Evolutionary conservation across 1,140 invertebrate genomes (phyloP).

Genomic region (Anoplophora glabripennis): DNA sequence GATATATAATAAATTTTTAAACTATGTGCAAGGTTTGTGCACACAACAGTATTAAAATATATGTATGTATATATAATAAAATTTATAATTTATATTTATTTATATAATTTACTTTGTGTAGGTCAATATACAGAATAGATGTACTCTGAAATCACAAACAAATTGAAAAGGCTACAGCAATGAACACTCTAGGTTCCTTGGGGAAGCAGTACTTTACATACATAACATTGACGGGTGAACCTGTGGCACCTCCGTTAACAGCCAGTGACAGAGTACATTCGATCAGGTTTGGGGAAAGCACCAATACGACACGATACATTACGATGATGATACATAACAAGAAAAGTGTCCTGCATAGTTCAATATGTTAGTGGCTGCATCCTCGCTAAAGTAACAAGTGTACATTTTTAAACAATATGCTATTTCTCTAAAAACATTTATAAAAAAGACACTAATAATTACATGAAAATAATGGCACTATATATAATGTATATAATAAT

Average conservation of each 20-base stretch:
- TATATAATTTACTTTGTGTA: slow-evolving; percentile 44
- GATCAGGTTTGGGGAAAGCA: slow-evolving; percentile 41
- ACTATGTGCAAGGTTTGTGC: slow-evolving; percentile 50
- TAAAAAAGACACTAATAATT: slow-evolving; percentile 47
- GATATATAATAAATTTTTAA: slow-evolving; percentile 41
- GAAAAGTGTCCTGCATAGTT: slow-evolving; percentile 20
- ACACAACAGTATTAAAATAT: slow-evolving; percentile 52
- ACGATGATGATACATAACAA: slow-evolving; percentile 16
- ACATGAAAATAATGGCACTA: slow-evolving; percentile 49
- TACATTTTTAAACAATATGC: slow-evolving; percentile 48
- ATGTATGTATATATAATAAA: slow-evolving; percentile 45
- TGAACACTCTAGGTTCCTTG: slow-evolving; percentile 49
- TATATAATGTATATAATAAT: slow-evolving; percentile 23
- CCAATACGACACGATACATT: slow-evolving; percentile 37
- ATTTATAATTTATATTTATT: slow-evolving; percentile 38
- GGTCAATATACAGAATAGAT: slow-evolving; percentile 47
- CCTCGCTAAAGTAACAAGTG: slow-evolving; percentile 49
- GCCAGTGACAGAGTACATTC: slow-evolving; percentile 45
- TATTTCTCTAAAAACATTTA: slow-evolving; percentile 48
- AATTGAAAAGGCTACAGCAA: slow-evolving; percentile 49
- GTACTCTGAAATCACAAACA: slow-evolving; percentile 46
- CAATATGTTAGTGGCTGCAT: slow-evolving; percentile 44
- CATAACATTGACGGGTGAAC: slow-evolving; percentile 37
- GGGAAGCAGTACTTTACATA: slow-evolving; percentile 46
- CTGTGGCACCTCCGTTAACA: slow-evolving; percentile 16